phyloP scores from a whole-genome alignment of 2,888 invertebrate species.

The Leptarthrus brevirostris region DNA sequence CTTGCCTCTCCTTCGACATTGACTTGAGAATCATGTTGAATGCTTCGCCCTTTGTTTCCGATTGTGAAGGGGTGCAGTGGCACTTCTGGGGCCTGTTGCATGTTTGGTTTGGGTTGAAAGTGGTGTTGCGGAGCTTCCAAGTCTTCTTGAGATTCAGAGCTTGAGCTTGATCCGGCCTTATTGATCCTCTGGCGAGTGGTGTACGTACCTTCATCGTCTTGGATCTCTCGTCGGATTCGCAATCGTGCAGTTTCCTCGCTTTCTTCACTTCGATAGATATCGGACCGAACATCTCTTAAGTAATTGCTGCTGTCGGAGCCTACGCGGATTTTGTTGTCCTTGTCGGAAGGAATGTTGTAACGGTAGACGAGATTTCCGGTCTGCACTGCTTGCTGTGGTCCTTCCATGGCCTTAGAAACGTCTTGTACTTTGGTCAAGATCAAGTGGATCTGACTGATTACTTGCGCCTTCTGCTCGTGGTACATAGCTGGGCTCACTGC shows the following conservation, averaged over 20 bases:
- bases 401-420: conserved; percentile 61
- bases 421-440: conserved; percentile 64
- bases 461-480: conserved; percentile 73
- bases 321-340: conserved; percentile 57
- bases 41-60: conserved; percentile 68
- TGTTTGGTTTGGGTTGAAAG: conserved; percentile 61
- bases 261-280: background rate
- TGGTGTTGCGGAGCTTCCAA: background rate
- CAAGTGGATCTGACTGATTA: conserved; percentile 72
- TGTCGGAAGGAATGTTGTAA: conserved; percentile 65
- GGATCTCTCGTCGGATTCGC: background rate
- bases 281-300: too few relatives aligned
- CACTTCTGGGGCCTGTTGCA: conserved; percentile 65
- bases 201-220: too few relatives aligned
- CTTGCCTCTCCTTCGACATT: conserved; percentile 60
- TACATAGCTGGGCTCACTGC: conserved; percentile 71
- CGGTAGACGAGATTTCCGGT: conserved; percentile 71
- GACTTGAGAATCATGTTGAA: conserved; percentile 60
- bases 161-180: conserved; percentile 31
- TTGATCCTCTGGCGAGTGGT: background rate
- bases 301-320: background rate
- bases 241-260: background rate
- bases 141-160: conserved; percentile 44
- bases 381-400: conserved; percentile 66
- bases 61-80: conserved; percentile 68